phyloP scores from a whole-genome alignment of 2,888 invertebrate genomes.

The Theodoxus fluviatilis region DNA sequence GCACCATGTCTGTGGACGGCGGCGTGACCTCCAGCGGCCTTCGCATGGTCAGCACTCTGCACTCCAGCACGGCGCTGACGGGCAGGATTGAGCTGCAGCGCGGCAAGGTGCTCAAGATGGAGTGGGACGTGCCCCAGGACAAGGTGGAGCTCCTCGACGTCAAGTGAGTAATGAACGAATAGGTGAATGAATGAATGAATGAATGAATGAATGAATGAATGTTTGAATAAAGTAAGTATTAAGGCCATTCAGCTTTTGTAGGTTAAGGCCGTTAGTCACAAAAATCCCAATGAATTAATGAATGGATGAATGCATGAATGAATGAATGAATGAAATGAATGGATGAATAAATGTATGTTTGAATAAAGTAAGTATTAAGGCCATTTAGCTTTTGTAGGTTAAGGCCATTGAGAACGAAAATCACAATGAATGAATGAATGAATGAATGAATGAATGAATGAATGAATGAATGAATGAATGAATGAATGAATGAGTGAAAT shows the following conservation, averaged over 20 bases:
- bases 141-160: slow-evolving; percentile 85
- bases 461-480: no score
- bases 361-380: no score
- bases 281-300: no score
- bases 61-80: slow-evolving; percentile 83
- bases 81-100: slow-evolving; percentile 78
- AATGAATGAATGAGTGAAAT: no score
- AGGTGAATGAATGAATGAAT: neutral
- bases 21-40: slow-evolving; percentile 82
- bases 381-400: no score
- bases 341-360: no score
- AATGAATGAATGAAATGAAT: no score
- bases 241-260: slow-evolving; percentile 28
- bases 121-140: slow-evolving; percentile 82
- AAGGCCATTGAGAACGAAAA: no score
- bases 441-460: no score
- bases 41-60: slow-evolving; percentile 82
- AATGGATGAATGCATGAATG: no score
- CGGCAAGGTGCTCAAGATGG: slow-evolving; percentile 74
- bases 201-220: neutral
- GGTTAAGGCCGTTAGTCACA: slow-evolving; percentile 22
- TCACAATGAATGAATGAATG: no score
- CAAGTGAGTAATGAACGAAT: slow-evolving; percentile 58
- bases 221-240: slow-evolving; percentile 7
- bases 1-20: slow-evolving; percentile 84